Evolutionary conservation across 2,797 vertebrate species (phyloP).

Genomic region (Otus scops): DNA sequence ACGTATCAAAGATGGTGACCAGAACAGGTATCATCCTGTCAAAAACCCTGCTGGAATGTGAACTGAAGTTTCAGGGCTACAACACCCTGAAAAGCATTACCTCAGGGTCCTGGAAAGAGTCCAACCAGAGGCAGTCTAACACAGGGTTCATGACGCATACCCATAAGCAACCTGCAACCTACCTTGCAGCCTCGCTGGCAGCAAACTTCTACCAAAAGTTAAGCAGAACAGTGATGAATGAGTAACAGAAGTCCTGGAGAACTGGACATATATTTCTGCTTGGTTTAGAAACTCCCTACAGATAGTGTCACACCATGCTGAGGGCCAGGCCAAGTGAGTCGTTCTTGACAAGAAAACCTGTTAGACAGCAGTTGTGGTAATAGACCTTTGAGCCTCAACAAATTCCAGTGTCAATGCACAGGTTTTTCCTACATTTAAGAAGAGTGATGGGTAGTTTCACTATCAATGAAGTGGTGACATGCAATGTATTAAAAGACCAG

Average conservation of each 20-base stretch:
- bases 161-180: not conserved
- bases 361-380: not conserved
- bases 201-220: not conserved
- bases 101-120: not conserved
- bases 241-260: not conserved
- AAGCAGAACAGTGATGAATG: not conserved
- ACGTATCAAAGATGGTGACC: not conserved
- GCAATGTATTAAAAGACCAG: not conserved
- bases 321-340: not conserved
- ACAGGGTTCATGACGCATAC: not conserved
- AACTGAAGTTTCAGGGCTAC: not conserved
- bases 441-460: not conserved
- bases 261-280: not conserved
- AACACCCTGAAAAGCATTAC: not conserved
- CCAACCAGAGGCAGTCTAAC: not conserved
- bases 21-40: not conserved
- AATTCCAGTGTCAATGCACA: not conserved
- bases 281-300: not conserved
- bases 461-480: not conserved
- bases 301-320: not conserved
- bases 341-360: not conserved
- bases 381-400: not conserved
- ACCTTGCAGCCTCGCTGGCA: not conserved
- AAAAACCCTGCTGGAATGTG: not conserved
- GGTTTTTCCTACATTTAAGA: not conserved